Evolutionary conservation across 2,113 vertebrate genomes (phyloP), one percentile per base, ranked within the genome.

Genomic region (Empidonax traillii): DNA sequence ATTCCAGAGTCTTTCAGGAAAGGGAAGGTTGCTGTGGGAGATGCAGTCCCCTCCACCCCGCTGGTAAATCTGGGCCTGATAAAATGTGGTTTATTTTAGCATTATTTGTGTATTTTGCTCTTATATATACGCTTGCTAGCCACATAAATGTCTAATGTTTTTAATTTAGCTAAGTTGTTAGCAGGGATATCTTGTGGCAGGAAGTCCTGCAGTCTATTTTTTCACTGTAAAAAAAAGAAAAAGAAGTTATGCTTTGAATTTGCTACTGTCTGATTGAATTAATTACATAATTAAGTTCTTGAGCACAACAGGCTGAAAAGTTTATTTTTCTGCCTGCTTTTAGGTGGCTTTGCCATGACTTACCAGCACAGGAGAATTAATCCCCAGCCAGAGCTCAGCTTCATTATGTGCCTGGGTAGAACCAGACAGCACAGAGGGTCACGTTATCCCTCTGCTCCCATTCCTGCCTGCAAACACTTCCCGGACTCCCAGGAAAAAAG

Each of bases 181-280:
- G 52, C 43, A 35, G 65, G 33, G n/a, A 25, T 96, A 59, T 72
- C 65, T 95, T 82, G 61, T 89, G 76, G 65, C 84, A 92, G 53
- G 77, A 81, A 84, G 44, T 72, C 47, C 67, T 86, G 69, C 56
- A 81, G 68, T 74, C 65, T 77, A 3, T 61, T 85, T 95, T 75
- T 80, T 87, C 58, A 30, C 77, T 28, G 43, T 51, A 66, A 53
- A 67, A 35, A 35, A 35, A 78, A 63, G 52, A 8, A n/a, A 53
- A 66, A 46, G 10, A 65, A 52, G 21, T 39, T 59, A 30, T 83
- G 73, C 78, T 92, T 85, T 89, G 61, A 82, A 75, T 95, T 95
- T 94, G 61, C 89, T 94, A 78, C 91, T 92, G 81, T 87, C 86
- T 91, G 65, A 81, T 90, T 90, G 75, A 94, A 94, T 92, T 93